These are phyloP conservation scores for Lucinisca nassula DNA, from an alignment of 2,888 invertebrate species.

Conservation along the genomic window DNA sequence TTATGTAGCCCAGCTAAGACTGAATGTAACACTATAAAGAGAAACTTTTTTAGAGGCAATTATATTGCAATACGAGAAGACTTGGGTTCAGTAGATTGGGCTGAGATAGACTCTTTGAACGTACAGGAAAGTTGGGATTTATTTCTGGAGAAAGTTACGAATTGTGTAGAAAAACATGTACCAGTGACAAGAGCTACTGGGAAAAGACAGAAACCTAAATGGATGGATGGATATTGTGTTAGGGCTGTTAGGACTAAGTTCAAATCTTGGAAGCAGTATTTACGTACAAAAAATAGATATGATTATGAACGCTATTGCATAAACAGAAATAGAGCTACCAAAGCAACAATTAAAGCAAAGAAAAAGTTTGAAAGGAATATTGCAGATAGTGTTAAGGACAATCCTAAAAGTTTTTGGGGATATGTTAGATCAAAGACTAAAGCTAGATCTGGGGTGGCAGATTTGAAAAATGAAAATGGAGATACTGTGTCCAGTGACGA, in stretches of 20 bases:
- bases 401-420: slow-evolving; percentile 27
- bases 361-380: slow-evolving; percentile 1
- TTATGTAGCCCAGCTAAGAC: neutral
- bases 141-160: neutral
- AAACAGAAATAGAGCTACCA: slow-evolving; percentile 9
- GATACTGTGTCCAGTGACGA: neutral
- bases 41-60: neutral
- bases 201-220: neutral
- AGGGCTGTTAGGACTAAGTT: slow-evolving; percentile 20
- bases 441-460: neutral
- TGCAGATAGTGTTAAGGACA: slow-evolving; percentile 1
- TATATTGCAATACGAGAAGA: neutral
- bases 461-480: neutral
- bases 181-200: neutral
- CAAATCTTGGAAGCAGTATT: slow-evolving; percentile 23
- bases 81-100: neutral
- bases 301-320: slow-evolving; percentile 26
- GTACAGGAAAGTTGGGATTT: neutral
- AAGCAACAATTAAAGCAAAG: neutral
- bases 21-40: neutral
- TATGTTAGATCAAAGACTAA: slow-evolving; percentile 28
- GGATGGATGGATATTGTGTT: slow-evolving; percentile 31
- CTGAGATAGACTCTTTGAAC: neutral
- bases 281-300: neutral
- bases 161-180: neutral